Conservation (phyloP, 2,113 vertebrate genomes). For the Myodes glareolus region DNA sequence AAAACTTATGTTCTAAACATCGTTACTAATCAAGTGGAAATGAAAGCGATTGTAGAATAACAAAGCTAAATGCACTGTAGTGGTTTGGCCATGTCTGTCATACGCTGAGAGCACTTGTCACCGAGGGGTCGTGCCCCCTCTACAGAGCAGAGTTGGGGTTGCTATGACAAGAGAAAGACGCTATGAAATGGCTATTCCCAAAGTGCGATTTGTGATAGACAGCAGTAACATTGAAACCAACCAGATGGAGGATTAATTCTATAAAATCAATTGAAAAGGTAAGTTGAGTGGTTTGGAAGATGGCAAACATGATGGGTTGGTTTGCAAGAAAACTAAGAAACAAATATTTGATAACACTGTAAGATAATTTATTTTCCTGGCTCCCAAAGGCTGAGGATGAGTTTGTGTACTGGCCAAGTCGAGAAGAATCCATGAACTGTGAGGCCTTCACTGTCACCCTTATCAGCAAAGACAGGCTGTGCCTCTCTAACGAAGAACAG, state of each 20-base stretch:
- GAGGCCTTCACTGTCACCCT: conserved; percentile 99
- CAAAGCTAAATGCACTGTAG: neutral
- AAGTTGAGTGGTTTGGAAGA: neutral
- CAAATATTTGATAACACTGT: neutral
- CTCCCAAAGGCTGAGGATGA: conserved; percentile 95
- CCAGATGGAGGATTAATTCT: neutral
- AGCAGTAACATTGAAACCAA: neutral
- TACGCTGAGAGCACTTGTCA: neutral
- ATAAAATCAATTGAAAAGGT: neutral
- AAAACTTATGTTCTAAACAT: neutral
- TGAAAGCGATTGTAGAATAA: conserved; percentile 5
- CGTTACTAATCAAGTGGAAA: neutral
- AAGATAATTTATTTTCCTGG: conserved; percentile 55
- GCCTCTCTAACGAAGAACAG: conserved; percentile 99
- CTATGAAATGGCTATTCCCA: neutral
- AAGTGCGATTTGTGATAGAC: neutral
- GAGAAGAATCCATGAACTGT: conserved; percentile 99
- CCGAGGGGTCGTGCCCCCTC: neutral
- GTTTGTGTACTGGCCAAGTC: conserved; percentile 99
- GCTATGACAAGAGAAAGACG: neutral
- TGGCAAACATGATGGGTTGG: neutral
- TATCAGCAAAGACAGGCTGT: conserved; percentile 99
- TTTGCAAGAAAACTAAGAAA: neutral
- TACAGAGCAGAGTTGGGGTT: neutral
- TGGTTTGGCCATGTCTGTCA: neutral